Conservation (phyloP, 2,888 invertebrate species). For the Tromatobia lineatoria region DNA sequence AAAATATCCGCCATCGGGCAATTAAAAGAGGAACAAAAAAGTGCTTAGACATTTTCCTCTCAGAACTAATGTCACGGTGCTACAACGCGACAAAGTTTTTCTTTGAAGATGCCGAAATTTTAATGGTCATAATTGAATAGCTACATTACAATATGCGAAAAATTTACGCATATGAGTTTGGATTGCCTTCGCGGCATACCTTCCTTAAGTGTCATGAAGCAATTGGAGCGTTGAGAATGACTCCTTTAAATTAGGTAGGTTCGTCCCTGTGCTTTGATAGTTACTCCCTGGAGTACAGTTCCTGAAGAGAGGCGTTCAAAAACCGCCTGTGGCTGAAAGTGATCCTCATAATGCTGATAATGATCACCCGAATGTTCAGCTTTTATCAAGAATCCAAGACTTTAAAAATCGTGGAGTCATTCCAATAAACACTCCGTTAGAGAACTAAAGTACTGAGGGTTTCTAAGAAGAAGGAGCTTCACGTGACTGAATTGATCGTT, state of each 20-base stretch:
- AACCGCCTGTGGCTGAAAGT: constrained; percentile 87
- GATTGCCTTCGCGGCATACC: too few relatives aligned
- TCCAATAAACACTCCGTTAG: constrained; percentile 92
- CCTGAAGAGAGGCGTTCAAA: constrained; percentile 65
- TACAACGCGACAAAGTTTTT: too few relatives aligned
- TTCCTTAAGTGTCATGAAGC: too few relatives aligned
- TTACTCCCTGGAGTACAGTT: constrained; percentile 84
- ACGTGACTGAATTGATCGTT: constrained; percentile 89
- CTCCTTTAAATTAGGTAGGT: constrained; percentile 85
- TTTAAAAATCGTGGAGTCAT: constrained; percentile 92
- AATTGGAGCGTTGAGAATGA: background rate
- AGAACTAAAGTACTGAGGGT: constrained; percentile 90
- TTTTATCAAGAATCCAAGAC: constrained; percentile 90
- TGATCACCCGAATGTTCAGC: constrained; percentile 88
- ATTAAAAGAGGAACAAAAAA: too few relatives aligned
- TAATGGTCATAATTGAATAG: too few relatives aligned
- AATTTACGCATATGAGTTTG: too few relatives aligned
- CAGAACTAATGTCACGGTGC: too few relatives aligned
- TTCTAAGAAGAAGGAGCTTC: constrained; percentile 87
- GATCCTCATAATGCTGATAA: constrained; percentile 87
- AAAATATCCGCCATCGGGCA: too few relatives aligned
- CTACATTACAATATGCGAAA: too few relatives aligned
- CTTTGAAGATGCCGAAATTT: too few relatives aligned
- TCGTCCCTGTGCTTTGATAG: constrained; percentile 90
- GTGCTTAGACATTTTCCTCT: too few relatives aligned